Base-by-base conservation (phyloP, 2,797 vertebrate species). In the Cyclopterus lumpus region DNA sequence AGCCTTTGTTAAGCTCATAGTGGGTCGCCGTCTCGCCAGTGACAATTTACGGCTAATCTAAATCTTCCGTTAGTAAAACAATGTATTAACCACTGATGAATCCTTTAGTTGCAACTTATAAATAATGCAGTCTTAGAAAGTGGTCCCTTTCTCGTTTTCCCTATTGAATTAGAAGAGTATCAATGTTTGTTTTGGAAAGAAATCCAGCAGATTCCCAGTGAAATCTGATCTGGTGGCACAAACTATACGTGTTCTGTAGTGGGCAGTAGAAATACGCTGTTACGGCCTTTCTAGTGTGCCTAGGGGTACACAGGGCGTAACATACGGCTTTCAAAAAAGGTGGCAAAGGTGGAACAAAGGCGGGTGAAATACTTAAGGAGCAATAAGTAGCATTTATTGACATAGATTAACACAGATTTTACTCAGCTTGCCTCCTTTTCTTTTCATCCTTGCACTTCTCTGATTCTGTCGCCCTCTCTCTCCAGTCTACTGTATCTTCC, bases 361-460 rank as follows among this genome's bases (percentile, higher is more conserved):
- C 9, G 36, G 36, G 36, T 36, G 9, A 36, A 8, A 11, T 9
- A 36, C 36, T 36, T 36, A 36, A 36, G 9, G 36, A 36, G 36
- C 10, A 36, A 36, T 7, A 36, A 36, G 36, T 36, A 36, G 36
- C 36, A 36, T 11, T 10, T 36, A 36, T 11, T 36, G 36, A 36
- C 8, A 10, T 36, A 10, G 9, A 36, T 36, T 36, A 10, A 36
- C 36, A 36, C 30, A 30, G 28, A 28, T 30, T 80, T 73, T 64
- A 28, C 73, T 60, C 54, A 14, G 70, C 8, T 61, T 16, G 6
- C 51, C 66, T 61, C 66, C 30, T 28, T 74, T 40, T 71, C 58
- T 54, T 34, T 67, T 9, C 8, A 61, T 74, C 26, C 26, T n/a
- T 57, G 61, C 16, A 42, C 60, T 54, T 53, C 49, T 72, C n/a